Evolutionary conservation across 2,888 invertebrate genomes (phyloP).

Genomic region (Tanytarsus gracilentus): DNA sequence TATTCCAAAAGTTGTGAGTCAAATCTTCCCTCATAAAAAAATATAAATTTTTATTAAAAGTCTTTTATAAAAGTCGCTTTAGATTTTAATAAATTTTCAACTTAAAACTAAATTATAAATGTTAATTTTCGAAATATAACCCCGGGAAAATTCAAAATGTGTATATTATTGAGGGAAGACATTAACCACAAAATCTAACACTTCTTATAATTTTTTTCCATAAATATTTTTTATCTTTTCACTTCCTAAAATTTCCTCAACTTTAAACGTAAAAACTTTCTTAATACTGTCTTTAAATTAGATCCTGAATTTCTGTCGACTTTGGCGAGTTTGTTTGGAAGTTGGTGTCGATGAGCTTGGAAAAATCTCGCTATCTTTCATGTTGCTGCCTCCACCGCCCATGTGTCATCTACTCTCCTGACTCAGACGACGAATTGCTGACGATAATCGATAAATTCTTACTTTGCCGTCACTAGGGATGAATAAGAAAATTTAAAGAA

Average conservation of each 20-base stretch:
- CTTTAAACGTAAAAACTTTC: too few relatives aligned
- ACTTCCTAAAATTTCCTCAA: not conserved
- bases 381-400: not conserved
- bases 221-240: not conserved
- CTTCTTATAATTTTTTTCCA: not conserved
- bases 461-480: conserved; percentile 25
- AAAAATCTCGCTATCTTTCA: not conserved
- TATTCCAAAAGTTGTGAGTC: too few relatives aligned
- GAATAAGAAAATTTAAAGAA: too few relatives aligned
- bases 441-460: conserved; percentile 17
- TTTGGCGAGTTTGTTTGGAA: not conserved
- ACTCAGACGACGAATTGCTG: conserved; percentile 20
- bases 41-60: too few relatives aligned
- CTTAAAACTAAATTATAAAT: too few relatives aligned
- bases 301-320: not conserved
- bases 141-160: too few relatives aligned
- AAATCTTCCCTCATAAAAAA: too few relatives aligned
- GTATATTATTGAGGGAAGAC: too few relatives aligned
- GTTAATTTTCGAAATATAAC: too few relatives aligned
- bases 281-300: too few relatives aligned
- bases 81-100: too few relatives aligned
- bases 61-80: too few relatives aligned
- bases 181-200: not conserved
- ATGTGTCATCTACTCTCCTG: conserved; percentile 26
- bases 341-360: not conserved